These are phyloP conservation scores for Symphodus melops DNA, from an alignment of 2,113 vertebrate genomes.

Conservation along the genomic window DNA sequence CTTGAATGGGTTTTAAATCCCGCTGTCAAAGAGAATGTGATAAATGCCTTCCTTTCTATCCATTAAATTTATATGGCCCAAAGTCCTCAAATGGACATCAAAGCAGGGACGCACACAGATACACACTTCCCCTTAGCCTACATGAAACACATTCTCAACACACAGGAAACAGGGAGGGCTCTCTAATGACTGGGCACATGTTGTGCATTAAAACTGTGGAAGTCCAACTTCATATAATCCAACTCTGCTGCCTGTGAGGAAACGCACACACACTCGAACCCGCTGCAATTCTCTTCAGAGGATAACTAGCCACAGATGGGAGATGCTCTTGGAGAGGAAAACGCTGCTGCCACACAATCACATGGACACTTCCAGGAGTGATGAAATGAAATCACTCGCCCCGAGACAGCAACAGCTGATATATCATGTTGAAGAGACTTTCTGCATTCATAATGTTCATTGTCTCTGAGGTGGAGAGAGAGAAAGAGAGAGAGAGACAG, in stretches of 20 bases:
- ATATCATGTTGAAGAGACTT: slow-evolving; percentile 59
- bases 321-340: slow-evolving; percentile 62
- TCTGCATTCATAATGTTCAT: slow-evolving; percentile 49
- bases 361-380: slow-evolving; percentile 56
- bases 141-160: slow-evolving; percentile 71
- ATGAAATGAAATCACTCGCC: slow-evolving; percentile 65
- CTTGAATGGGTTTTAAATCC: slow-evolving; percentile 62
- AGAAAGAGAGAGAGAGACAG: slow-evolving; percentile 4
- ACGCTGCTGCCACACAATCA: slow-evolving; percentile 38
- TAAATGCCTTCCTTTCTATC: slow-evolving; percentile 73
- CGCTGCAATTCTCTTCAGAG: slow-evolving; percentile 64
- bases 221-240: slow-evolving; percentile 79
- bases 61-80: slow-evolving; percentile 73
- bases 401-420: slow-evolving; percentile 66
- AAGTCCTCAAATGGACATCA: slow-evolving; percentile 74
- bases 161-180: slow-evolving; percentile 77
- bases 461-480: slow-evolving; percentile 32
- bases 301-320: slow-evolving; percentile 79
- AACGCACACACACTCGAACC: slow-evolving; percentile 28
- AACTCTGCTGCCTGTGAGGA: slow-evolving; percentile 69
- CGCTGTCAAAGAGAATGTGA: slow-evolving; percentile 71
- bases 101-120: slow-evolving; percentile 66
- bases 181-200: slow-evolving; percentile 81
- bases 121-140: slow-evolving; percentile 32
- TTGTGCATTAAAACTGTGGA: slow-evolving; percentile 78